Percentiles rank a stretch among this genome's conserved stretches.
Evolutionary conservation across 2,888 invertebrate species (phyloP).

Genomic region (Caenorhabditis sp.): DNA sequence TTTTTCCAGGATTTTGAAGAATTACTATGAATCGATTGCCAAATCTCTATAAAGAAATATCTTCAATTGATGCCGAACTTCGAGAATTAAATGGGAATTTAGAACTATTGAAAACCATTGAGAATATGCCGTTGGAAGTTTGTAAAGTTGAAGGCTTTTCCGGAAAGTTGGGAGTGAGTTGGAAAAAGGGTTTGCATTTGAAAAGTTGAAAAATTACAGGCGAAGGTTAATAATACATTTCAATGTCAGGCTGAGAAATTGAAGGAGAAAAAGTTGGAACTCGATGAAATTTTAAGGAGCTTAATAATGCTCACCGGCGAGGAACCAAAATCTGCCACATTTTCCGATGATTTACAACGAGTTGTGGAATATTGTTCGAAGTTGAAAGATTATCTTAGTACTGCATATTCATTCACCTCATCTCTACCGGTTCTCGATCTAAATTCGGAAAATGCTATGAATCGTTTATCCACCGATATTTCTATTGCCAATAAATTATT

Average conservation of each 20-base stretch:
- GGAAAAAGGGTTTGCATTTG: neutral
- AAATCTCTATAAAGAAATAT: slow-evolving; percentile 15
- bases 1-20: neutral
- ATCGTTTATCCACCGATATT: neutral
- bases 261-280: slow-evolving; percentile 15
- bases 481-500: neutral
- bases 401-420: neutral
- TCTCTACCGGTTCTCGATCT: neutral
- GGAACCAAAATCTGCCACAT: slow-evolving; percentile 16
- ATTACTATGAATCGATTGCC: slow-evolving; percentile 9
- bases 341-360: slow-evolving; percentile 11
- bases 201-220: slow-evolving; percentile 1
- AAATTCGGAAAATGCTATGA: neutral
- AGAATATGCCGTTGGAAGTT: slow-evolving; percentile 10
- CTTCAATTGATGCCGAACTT: slow-evolving; percentile 12
- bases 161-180: slow-evolving; percentile 14
- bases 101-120: neutral
- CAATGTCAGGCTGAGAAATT: slow-evolving; percentile 19
- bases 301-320: slow-evolving; percentile 10
- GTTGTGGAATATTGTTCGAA: slow-evolving; percentile 11
- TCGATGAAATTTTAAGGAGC: slow-evolving; percentile 6
- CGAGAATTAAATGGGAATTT: slow-evolving; percentile 10
- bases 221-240: slow-evolving; percentile 20
- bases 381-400: slow-evolving; percentile 1
- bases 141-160: slow-evolving; percentile 10